Conservation (phyloP, 2,113 vertebrate species). For the Cromileptes altivelis region DNA sequence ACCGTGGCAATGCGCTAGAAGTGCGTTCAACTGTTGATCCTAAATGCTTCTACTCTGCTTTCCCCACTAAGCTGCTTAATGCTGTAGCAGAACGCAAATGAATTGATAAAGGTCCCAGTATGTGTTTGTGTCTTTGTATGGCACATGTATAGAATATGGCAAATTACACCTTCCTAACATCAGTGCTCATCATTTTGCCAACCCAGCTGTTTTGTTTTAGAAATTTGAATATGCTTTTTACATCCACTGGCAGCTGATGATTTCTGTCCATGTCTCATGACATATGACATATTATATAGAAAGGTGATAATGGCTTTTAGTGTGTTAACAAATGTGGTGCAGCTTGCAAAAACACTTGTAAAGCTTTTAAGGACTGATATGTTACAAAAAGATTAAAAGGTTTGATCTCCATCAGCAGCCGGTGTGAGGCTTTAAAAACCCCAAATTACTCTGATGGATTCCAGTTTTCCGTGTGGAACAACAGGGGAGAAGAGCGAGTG, state of each 20-base stretch:
- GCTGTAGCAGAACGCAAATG: not conserved
- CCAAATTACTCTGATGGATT: not conserved
- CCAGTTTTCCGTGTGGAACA: not conserved
- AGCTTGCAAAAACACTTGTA: not conserved
- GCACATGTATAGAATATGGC: not conserved
- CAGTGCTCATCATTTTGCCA: not conserved
- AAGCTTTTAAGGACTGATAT: not conserved
- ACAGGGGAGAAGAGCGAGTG: not conserved
- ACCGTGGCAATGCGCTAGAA: not conserved
- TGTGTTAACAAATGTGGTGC: not conserved
- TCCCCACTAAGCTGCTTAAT: conserved; percentile 45
- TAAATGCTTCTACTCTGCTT: not conserved
- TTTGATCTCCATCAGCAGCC: not conserved
- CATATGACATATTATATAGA: no score
- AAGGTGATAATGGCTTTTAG: not conserved
- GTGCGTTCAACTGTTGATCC: conserved; percentile 20
- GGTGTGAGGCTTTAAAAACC: not conserved
- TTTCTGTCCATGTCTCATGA: not conserved
- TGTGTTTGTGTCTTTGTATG: not conserved
- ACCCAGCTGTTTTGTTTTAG: not conserved
- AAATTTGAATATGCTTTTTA: not conserved
- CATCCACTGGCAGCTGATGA: no score
- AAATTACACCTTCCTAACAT: not conserved
- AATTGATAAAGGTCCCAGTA: not conserved
- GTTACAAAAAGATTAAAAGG: not conserved